phyloP scores from a whole-genome alignment of 1,140 invertebrate species.

The Drosophila ambigua region DNA sequence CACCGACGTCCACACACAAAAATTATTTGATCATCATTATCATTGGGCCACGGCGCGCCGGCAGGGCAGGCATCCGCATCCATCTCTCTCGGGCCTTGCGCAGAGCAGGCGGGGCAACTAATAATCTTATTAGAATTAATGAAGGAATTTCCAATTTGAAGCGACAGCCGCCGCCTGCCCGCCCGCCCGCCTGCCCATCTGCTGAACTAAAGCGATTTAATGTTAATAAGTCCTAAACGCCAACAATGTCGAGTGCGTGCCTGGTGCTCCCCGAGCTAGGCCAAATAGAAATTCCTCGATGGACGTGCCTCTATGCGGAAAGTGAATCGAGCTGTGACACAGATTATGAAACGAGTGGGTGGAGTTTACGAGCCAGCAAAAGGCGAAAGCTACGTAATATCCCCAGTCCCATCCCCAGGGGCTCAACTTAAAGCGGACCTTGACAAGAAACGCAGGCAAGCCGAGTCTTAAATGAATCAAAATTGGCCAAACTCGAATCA shows the following conservation, averaged over 20 bases:
- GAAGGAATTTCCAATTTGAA: conserved; percentile 76
- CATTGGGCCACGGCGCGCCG: too few species aligned
- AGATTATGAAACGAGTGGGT: conserved; percentile 57
- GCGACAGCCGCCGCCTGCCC: conserved; percentile 42
- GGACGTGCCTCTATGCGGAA: conserved; percentile 61
- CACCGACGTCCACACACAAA: conserved; percentile 27
- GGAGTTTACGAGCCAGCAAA: background rate
- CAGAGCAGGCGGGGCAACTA: conserved; percentile 46
- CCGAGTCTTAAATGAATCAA: too few species aligned
- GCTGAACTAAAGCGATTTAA: conserved; percentile 65
- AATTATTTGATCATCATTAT: conserved; percentile 56
- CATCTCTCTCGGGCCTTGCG: too few species aligned
- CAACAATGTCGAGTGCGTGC: conserved; percentile 62
- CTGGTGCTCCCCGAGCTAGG: conserved; percentile 32
- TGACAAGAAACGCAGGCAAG: background rate
- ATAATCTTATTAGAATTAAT: conserved; percentile 82
- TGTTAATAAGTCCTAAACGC: conserved; percentile 75
- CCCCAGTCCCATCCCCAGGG: background rate
- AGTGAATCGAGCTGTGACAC: conserved; percentile 57
- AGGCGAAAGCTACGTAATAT: too few species aligned
- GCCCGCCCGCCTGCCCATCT: background rate
- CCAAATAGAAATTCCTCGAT: conserved; percentile 72
- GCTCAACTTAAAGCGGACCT: conserved; percentile 1
- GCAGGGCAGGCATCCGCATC: too few species aligned
- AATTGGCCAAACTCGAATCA: too few species aligned